A percentile compares a stretch with the other conserved stretches of the same genome.
phyloP scores from a whole-genome alignment of 37 sponge, comb jelly and placozoan species.

The Mnemiopsis leidyi region DNA sequence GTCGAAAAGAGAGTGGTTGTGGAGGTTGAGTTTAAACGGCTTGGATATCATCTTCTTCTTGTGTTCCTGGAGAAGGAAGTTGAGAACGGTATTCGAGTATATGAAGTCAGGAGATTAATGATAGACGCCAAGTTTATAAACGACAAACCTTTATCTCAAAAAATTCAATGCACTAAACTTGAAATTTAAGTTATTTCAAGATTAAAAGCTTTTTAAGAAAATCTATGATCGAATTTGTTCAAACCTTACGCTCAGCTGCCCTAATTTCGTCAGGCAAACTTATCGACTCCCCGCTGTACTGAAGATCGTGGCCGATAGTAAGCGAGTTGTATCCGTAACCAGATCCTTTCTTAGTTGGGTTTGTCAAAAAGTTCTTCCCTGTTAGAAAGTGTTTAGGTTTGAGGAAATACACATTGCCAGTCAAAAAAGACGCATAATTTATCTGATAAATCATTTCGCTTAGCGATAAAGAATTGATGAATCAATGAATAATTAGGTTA shows the following conservation, averaged over 20 bases:
- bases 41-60: constrained; percentile 68
- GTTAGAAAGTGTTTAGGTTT: not conserved
- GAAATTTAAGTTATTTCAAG: no score
- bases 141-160: no score
- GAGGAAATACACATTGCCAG: no score
- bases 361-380: constrained; percentile 81
- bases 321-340: constrained; percentile 83
- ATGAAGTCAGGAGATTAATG: no score
- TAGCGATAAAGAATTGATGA: no score
- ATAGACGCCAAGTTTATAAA: no score
- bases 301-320: not conserved
- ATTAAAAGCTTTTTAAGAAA: not conserved
- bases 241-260: not conserved
- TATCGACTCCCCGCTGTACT: constrained; percentile 26
- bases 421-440: no score
- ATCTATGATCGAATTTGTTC: no score
- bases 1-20: constrained; percentile 43
- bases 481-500: no score
- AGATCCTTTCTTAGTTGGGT: constrained; percentile 90
- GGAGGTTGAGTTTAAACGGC: constrained; percentile 16
- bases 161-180: no score
- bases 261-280: not conserved
- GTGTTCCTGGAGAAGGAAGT: constrained; percentile 39
- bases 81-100: no score
- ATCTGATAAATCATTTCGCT: no score